Evolutionary conservation across 2,113 vertebrate genomes (phyloP), one percentile per base, ranked within the genome.

Genomic region (Chlamydotis undulata): DNA sequence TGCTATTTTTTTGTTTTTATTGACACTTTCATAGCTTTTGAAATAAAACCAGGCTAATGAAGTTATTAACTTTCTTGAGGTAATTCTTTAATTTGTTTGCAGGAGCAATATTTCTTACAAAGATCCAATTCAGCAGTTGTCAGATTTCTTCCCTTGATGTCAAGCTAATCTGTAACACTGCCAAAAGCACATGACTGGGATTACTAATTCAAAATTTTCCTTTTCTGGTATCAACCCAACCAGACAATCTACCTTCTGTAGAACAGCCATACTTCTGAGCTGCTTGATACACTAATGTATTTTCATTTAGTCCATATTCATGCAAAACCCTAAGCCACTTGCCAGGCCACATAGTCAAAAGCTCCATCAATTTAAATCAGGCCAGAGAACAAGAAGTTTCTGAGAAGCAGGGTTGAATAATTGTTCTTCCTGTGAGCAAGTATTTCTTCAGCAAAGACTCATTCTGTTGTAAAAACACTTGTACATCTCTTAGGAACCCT

Each of bases 331-430:
- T 43, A 29, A 87, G 25, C 55, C 26, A 83, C 67, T 16, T 55
- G 41, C 47, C 57, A 96, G 33, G 12, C 59, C 60, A 96, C 71
- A 60, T 14, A 67, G 59, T 88, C 19, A 92, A 95, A 91, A 96
- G 69, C 18, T 86, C 87, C 74, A 83, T 88, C 90, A 95, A 93
- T 90, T 91, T 90, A 88, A 88, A 93, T 83, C 59, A 91, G 45
- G 37, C 28, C 76, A 45, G 39, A 76, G 19, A 93, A 85, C 61
- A 87, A 71, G 35, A 35, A 17, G 12, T 78, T 82, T 85, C n/a
- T 71, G 56, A 95, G 69, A 81, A 81, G 26, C 7, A 78, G 22
- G 16, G 33, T 71, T 95, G 71, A 81, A 92, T 67, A 92, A 68
- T 33, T 56, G 14, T 4, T 61, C 50, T 76, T 88, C 81, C 86